phyloP scores from a whole-genome alignment of 92 coral and sea anemone species.

The Micromussa lordhowensis region DNA sequence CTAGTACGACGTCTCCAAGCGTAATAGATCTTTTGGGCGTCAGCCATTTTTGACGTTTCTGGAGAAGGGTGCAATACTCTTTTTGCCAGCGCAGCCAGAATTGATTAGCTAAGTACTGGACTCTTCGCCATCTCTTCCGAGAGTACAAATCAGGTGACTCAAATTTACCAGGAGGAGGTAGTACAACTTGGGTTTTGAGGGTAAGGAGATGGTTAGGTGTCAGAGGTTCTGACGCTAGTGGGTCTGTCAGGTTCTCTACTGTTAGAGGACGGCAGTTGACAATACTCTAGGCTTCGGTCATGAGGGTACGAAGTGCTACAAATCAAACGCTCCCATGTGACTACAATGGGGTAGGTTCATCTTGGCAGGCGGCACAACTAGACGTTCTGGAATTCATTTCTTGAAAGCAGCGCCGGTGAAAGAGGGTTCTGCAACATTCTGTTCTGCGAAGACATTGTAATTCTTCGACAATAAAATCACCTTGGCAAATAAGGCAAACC shows the following conservation, averaged over 20 bases:
- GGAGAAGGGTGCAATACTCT: constrained; percentile 1
- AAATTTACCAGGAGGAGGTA: constrained; percentile 43
- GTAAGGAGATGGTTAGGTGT: constrained; percentile 41
- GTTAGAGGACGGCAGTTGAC: constrained; percentile 39
- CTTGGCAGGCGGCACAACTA: too few species aligned
- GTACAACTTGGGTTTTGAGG: constrained; percentile 29
- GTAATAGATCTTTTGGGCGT: too few species aligned
- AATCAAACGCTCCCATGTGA: too few species aligned
- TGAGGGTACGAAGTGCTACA: constrained; percentile 27
- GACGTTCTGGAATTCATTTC: too few species aligned
- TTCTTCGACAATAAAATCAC: too few species aligned
- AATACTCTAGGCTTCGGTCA: constrained; percentile 39
- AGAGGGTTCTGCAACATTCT: too few species aligned
- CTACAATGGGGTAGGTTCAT: too few species aligned
- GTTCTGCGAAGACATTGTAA: too few species aligned
- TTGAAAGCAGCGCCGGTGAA: too few species aligned
- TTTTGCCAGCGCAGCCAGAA: constrained; percentile 35
- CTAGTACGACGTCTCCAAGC: too few species aligned
- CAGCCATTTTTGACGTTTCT: too few species aligned
- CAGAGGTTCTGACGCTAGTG: constrained; percentile 10
- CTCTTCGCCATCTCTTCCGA: constrained; percentile 43
- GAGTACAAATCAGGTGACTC: constrained; percentile 48
- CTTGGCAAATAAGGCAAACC: too few species aligned
- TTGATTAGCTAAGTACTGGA: constrained; percentile 45
- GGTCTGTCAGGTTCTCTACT: constrained; percentile 33